Evolutionary conservation across 2,797 vertebrate species (phyloP).

Genomic region (Myripristis jacobus): DNA sequence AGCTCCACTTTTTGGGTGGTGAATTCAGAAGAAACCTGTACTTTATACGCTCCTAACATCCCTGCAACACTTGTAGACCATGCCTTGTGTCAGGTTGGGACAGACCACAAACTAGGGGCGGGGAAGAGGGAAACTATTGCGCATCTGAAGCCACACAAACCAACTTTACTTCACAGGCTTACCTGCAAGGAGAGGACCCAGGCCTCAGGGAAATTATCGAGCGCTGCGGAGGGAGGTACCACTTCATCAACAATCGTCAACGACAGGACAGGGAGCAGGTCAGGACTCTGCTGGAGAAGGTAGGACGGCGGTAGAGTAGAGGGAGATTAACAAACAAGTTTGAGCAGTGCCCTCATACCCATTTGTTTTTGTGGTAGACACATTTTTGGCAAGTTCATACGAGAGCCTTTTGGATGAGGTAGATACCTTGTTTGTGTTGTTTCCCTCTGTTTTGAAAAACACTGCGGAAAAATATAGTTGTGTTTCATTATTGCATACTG

Average conservation of each 20-base stretch:
- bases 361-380: background rate
- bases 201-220: conserved; percentile 75
- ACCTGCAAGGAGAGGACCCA: conserved; percentile 69
- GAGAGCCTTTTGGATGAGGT: background rate
- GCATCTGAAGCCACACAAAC: background rate
- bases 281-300: conserved; percentile 76
- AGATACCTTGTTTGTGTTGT: background rate
- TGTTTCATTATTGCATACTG: background rate
- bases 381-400: background rate
- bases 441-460: background rate
- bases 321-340: background rate
- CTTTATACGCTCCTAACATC: background rate
- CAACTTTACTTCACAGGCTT: conserved; percentile 59
- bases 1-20: background rate
- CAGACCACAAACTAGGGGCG: background rate
- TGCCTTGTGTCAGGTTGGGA: background rate
- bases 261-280: conserved; percentile 78
- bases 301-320: conserved; percentile 43
- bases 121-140: background rate
- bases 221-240: conserved; percentile 74
- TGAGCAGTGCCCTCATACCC: background rate
- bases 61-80: background rate
- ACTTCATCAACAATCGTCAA: conserved; percentile 82
- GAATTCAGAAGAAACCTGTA: too few species aligned
- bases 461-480: background rate